phyloP scores from a whole-genome alignment of 2,797 vertebrate genomes.

The Labeo calbasu region DNA sequence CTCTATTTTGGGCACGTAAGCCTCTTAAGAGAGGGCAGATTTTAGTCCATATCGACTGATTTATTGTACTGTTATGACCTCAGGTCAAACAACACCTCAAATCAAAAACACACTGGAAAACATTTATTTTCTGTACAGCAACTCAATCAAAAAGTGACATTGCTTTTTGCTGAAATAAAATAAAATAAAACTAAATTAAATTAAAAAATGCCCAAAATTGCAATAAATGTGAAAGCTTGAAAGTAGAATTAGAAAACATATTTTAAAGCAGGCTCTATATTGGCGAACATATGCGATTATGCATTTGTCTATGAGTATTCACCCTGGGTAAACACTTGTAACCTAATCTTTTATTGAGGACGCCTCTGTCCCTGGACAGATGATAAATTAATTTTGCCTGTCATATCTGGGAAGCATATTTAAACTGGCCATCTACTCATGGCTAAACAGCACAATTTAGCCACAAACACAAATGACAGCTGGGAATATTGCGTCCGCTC shows the following conservation, averaged over 20 bases:
- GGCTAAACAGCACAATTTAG: background rate
- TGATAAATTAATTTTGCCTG: conserved; percentile 6
- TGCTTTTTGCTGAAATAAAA: background rate
- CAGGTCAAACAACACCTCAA: background rate
- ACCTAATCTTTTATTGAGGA: conserved; percentile 25
- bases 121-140: background rate
- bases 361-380: background rate
- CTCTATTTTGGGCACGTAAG: conserved; percentile 29
- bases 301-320: background rate
- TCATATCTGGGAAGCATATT: conserved; percentile 28
- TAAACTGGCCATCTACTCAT: conserved; percentile 25
- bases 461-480: conserved; percentile 13
- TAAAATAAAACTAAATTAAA: background rate
- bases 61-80: conserved; percentile 10
- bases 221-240: background rate
- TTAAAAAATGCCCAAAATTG: too few relatives aligned
- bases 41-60: conserved; percentile 24
- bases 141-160: background rate
- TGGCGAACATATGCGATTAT: background rate
- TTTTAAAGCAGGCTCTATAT: background rate
- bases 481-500: background rate
- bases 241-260: background rate
- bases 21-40: conserved; percentile 36
- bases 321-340: background rate
- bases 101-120: background rate